A percentile compares a stretch with the other conserved stretches of the same genome.
phyloP scores from a whole-genome alignment of 2,797 vertebrate species.

The Catharus ustulatus region DNA sequence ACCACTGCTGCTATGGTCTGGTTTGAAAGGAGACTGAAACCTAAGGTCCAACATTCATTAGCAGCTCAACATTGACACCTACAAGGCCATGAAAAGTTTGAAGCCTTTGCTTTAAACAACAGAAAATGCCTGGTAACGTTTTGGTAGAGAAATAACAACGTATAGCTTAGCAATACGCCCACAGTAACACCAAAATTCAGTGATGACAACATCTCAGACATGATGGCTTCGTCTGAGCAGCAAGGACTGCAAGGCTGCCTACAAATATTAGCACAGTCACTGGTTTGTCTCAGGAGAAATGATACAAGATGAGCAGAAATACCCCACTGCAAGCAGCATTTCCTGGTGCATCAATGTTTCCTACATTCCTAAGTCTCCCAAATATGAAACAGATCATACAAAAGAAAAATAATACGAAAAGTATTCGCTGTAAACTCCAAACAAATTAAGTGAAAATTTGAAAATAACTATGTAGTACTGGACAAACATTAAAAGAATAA shows the following conservation, averaged over 20 bases:
- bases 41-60: not conserved
- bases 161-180: not conserved
- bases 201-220: not conserved
- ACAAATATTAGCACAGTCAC: not conserved
- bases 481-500: constrained; percentile 54
- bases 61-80: not conserved
- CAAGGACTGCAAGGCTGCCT: constrained; percentile 7
- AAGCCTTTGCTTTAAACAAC: not conserved
- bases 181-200: not conserved
- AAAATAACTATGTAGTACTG: constrained; percentile 43
- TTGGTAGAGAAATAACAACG: not conserved
- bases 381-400: constrained; percentile 52
- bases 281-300: constrained; percentile 50
- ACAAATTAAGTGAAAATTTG: constrained; percentile 58
- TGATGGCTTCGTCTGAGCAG: not conserved
- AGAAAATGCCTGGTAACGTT: not conserved
- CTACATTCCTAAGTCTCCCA: constrained; percentile 46
- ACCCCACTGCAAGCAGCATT: not conserved
- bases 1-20: not conserved
- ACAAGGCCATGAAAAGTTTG: not conserved
- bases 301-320: constrained; percentile 54
- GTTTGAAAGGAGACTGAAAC: not conserved
- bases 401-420: constrained; percentile 41
- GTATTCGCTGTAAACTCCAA: constrained; percentile 45
- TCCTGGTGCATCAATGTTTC: constrained; percentile 60